Percentiles rank a stretch among this genome's conserved stretches.
These are phyloP conservation scores for Apamea crenata DNA, from an alignment of 2,888 invertebrate species.

Conservation along the genomic window DNA sequence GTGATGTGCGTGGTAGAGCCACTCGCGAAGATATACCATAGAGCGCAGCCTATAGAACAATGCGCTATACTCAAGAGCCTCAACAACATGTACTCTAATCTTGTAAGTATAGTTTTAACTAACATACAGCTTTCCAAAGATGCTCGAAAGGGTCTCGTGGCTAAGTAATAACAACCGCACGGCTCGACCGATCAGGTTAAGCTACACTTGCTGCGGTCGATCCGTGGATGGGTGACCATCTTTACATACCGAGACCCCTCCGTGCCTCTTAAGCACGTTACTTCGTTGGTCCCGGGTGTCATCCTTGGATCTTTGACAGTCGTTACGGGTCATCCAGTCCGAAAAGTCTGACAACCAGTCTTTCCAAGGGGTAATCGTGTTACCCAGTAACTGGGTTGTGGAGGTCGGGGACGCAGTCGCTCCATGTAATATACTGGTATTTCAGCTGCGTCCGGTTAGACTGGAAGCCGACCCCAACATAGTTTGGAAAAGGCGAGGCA, in stretches of 20 bases:
- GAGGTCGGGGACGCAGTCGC: background rate
- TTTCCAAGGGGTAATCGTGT: background rate
- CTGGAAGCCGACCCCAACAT: background rate
- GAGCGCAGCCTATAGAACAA: constrained; percentile 81
- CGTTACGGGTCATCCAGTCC: background rate
- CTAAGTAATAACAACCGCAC: background rate
- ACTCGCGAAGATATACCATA: constrained; percentile 74
- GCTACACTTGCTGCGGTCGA: background rate
- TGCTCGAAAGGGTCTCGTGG: no score
- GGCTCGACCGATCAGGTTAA: background rate
- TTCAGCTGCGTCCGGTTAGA: background rate
- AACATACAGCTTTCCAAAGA: background rate
- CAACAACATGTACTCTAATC: constrained; percentile 82
- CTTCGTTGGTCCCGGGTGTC: no score
- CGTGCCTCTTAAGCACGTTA: background rate
- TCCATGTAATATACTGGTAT: background rate
- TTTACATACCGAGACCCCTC: background rate
- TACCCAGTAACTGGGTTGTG: background rate
- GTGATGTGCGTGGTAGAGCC: constrained; percentile 76
- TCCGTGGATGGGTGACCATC: background rate
- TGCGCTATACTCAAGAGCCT: constrained; percentile 80
- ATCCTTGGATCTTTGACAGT: background rate
- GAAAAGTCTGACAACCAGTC: background rate
- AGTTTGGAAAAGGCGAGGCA: no score
- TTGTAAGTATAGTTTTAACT: constrained; percentile 75